These are phyloP conservation scores for Theristicus caerulescens DNA, from an alignment of 2,113 vertebrate species.

Conservation along the genomic window DNA sequence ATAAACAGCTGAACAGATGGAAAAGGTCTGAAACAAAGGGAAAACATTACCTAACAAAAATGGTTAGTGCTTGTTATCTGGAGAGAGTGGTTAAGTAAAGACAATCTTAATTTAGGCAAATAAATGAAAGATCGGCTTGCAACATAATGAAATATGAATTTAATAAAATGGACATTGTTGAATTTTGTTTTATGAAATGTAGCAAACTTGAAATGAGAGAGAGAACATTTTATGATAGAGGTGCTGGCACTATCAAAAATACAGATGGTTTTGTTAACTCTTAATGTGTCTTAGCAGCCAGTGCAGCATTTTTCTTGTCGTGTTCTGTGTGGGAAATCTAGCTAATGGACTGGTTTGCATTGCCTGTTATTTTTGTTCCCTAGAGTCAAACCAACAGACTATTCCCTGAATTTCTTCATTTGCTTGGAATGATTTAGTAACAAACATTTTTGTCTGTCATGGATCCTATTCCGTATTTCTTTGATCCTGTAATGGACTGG, in stretches of 20 bases:
- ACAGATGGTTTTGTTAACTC: background rate
- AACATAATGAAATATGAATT: background rate
- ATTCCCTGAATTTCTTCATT: background rate
- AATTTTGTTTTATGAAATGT: background rate
- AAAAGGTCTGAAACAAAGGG: background rate
- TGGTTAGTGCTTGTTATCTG: background rate
- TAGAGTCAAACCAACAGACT: background rate
- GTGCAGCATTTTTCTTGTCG: accelerated
- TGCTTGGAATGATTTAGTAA: background rate
- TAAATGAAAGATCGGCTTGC: background rate
- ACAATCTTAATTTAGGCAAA: background rate
- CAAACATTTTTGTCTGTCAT: background rate
- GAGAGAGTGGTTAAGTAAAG: background rate
- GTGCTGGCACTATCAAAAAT: background rate
- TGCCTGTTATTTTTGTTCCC: background rate
- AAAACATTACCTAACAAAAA: background rate
- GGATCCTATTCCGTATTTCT: background rate
- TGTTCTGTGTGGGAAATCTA: background rate
- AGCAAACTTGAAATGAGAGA: background rate
- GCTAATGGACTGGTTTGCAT: background rate
- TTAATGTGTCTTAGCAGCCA: background rate
- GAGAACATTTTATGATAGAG: background rate
- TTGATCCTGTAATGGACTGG: background rate
- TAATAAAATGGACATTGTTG: accelerated
- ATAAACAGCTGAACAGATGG: constrained; percentile 6